Evolutionary conservation across 2,888 invertebrate genomes (phyloP), one percentile per base, ranked within the genome.

Genomic region (Patella depressa): DNA sequence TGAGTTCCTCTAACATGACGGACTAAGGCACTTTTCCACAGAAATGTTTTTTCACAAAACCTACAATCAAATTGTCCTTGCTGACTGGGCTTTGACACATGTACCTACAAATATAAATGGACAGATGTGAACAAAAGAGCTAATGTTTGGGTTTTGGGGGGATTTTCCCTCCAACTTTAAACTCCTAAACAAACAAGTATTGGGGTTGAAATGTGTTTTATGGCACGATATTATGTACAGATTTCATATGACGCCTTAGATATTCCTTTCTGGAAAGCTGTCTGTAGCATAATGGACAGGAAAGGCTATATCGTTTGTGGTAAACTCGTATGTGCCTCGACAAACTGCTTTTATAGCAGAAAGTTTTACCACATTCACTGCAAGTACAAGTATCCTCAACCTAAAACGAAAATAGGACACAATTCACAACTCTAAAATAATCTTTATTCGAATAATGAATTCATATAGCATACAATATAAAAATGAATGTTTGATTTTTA

Each of bases 1-100:
- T 65, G 65, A 24, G 19, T 65, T 11, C 65, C 65, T 24, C 65
- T 19, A 19, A 65, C 24, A 65, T 65, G 65, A 19, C 65, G 19
- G 65, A 24, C 24, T 65, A 65, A 65, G 12, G 65, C 65, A 65
- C 65, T 65, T 65, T 65, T 65, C 65, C 65, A 65, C 65, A 65
- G 19, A 24, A 65, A 65, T 24, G 65, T 65, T 65, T 65, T 65
- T 24, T 19, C 24, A 65, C 65, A 65, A 19, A 65, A 24, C 19
- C 19, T 24, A 24, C 65, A 65, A 24, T 65, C 65, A 45, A 45
- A 45, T 45, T 45, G 45, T 45, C 3, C 45, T 45, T 45, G 45
- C 9, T 45, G 45, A 45, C 45, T 9, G 9, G 45, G 45, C 45
- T 45, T 45, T 45, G 45, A 45, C 45, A 45, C 9, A 9, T 9